Evolutionary conservation across 2,888 invertebrate genomes (phyloP), one percentile per base, ranked within the genome.

Genomic region (Aphidoletes aphidimyza): DNA sequence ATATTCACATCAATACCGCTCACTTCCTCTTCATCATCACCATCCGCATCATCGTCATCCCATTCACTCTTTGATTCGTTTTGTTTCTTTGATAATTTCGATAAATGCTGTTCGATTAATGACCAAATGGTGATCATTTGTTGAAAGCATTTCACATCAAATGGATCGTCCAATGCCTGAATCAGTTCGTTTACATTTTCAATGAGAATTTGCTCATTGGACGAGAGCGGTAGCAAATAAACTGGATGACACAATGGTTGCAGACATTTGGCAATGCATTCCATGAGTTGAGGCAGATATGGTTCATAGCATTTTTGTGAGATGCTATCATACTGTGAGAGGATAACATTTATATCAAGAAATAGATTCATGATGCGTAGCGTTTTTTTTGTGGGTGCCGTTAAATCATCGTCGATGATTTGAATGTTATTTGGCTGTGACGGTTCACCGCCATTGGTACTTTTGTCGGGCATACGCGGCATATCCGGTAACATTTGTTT

Each of bases 341-440:
- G 86, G 59, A 89, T 89, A 8, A 89, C 88, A 85, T 89, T 89
- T 54, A 90, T 89, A 85, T 90, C 90, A 84, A 90, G 87, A 86
- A 90, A 90, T 83, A 89, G 88, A 85, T 88, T 89, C 87, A 89
- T 89, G n/a, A 88, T 88, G 86, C 89, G 89, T 54, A 88, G 87
- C 81, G 88, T 87, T 85, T 87, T 87, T 84, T 88, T 87, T 30
- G 88, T 87, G 19, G 88, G 87, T 5, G 87, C 86, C 0, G 86
- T 84, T n/a, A 86, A 86, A 17, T 86, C 87, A 9, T 86, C 86
- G 78, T 85, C 86, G 2, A 84, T 85, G 45, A 85, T 83, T 69
- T 85, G 84, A 39, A 86, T 14, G 22, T 54, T 36, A 11, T 49
- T 84, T 11, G 36, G 84, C 85, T 84, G 85, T 49, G 86, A 86